Evolutionary conservation across 2,888 invertebrate species (phyloP).

Genomic region (Lycocerus yunnanus): DNA sequence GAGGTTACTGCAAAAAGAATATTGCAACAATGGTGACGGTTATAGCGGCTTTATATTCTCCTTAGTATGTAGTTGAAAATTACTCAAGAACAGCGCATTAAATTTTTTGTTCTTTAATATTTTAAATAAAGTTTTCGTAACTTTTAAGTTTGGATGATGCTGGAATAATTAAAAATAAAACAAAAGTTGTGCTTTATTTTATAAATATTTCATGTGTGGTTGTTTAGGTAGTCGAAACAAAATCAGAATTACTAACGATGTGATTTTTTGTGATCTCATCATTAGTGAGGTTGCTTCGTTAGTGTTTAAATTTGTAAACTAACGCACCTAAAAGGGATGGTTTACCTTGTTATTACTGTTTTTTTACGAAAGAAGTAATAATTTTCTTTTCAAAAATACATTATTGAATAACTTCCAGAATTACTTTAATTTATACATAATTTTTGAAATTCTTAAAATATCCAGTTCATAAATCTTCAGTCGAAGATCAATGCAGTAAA

Average conservation of each 20-base stretch:
- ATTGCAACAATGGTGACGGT: constrained; percentile 15
- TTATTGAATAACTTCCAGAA: not conserved
- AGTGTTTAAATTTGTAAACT: constrained; percentile 20
- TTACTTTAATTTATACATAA: not conserved
- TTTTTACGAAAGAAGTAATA: not conserved
- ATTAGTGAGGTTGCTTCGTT: constrained; percentile 19
- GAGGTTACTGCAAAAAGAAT: constrained; percentile 23
- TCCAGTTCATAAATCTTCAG: not conserved
- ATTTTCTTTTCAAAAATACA: not conserved
- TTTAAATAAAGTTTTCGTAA: not conserved
- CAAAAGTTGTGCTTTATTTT: not conserved
- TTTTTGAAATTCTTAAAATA: not conserved
- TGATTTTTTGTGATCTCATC: constrained; percentile 16
- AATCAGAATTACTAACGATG: constrained; percentile 1
- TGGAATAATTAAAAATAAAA: not conserved
- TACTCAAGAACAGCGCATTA: constrained; percentile 6
- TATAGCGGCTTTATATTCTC: constrained; percentile 21
- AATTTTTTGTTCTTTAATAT: not conserved
- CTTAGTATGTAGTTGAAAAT: constrained; percentile 24
- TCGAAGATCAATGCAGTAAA: not conserved
- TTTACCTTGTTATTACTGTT: not conserved
- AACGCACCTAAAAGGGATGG: constrained; percentile 11
- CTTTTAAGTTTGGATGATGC: not conserved
- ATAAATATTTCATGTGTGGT: not conserved
- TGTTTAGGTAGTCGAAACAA: not conserved